These are phyloP conservation scores for Epinephelus lanceolatus DNA, from an alignment of 2,113 vertebrate genomes.

Conservation along the genomic window DNA sequence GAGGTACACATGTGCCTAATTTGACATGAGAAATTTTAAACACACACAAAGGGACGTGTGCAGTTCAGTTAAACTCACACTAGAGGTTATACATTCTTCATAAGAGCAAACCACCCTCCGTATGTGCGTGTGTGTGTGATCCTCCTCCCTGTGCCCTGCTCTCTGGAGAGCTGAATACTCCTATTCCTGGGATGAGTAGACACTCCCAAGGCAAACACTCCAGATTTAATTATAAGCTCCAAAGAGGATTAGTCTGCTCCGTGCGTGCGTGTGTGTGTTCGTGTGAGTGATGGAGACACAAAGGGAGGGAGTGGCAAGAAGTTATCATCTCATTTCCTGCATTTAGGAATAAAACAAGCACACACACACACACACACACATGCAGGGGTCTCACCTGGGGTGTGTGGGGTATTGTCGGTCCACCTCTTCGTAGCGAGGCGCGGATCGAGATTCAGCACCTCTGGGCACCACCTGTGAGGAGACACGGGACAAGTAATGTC, in stretches of 20 bases:
- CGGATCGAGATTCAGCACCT: constrained; percentile 85
- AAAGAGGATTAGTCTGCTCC: constrained; percentile 82
- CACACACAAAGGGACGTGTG: constrained; percentile 46
- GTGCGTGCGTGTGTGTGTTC: constrained; percentile 40
- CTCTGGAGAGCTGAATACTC: constrained; percentile 79
- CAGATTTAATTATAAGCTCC: constrained; percentile 87
- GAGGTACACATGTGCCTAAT: constrained; percentile 16
- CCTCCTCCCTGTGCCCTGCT: constrained; percentile 63
- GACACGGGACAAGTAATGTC: constrained; percentile 30
- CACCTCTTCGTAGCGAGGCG: constrained; percentile 87
- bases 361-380: background rate
- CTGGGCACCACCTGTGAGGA: constrained; percentile 88
- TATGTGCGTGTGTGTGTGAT: constrained; percentile 27
- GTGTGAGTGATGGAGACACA: constrained; percentile 58
- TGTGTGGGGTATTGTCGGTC: constrained; percentile 88
- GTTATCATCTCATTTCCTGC: constrained; percentile 57
- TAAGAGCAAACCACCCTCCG: constrained; percentile 29
- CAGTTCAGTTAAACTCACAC: constrained; percentile 52
- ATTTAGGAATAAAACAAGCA: background rate
- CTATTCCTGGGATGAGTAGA: constrained; percentile 82
- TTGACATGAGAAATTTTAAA: constrained; percentile 40
- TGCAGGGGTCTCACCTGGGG: constrained; percentile 86
- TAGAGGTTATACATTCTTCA: constrained; percentile 53
- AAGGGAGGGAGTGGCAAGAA: constrained; percentile 59
- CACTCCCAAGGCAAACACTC: constrained; percentile 85